These are phyloP conservation scores for Chiloscyllium plagiosum DNA, from an alignment of 2,113 vertebrate species.

Conservation along the genomic window DNA sequence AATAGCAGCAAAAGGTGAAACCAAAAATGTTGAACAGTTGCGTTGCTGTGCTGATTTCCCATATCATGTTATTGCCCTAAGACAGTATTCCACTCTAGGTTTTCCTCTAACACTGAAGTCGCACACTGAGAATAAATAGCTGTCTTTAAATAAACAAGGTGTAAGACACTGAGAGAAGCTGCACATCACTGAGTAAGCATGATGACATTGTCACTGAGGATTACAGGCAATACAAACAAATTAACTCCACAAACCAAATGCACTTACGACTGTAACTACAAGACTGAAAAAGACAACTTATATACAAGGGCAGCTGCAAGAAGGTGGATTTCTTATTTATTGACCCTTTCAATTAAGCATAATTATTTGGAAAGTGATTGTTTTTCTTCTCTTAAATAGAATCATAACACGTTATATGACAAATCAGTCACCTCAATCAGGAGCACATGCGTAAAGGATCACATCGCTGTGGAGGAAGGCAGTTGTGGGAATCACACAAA, in stretches of 20 bases:
- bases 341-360: neutral
- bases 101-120: neutral
- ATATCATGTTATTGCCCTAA: neutral
- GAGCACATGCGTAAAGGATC: no score
- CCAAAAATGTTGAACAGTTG: neutral
- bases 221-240: conserved; percentile 12
- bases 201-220: neutral
- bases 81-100: neutral
- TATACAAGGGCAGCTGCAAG: neutral
- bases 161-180: neutral
- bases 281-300: neutral
- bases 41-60: neutral
- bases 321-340: neutral
- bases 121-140: neutral
- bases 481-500: neutral
- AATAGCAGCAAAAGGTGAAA: neutral
- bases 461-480: no score
- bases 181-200: neutral
- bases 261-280: neutral
- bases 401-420: neutral
- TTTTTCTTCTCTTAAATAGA: neutral
- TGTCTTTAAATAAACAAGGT: conserved; percentile 18
- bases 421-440: neutral
- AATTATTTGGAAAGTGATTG: neutral
- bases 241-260: neutral